phyloP scores from a whole-genome alignment of 1,140 invertebrate genomes.

The Elymnias hypermnestra region DNA sequence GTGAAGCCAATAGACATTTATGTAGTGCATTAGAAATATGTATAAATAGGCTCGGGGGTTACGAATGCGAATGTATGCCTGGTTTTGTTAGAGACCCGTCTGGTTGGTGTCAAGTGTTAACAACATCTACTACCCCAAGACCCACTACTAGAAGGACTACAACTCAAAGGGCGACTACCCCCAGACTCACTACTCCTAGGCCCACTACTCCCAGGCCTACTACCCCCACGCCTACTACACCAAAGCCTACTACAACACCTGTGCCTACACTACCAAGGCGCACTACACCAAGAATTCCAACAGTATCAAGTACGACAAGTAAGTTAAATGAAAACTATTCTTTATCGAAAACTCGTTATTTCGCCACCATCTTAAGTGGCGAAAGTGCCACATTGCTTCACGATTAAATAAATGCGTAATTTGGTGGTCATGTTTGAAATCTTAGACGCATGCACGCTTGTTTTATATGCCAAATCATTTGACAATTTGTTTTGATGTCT shows the following conservation, averaged over 20 bases:
- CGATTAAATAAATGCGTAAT: too few relatives aligned
- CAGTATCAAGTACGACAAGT: not conserved
- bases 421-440: too few relatives aligned
- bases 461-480: too few relatives aligned
- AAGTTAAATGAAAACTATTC: too few relatives aligned
- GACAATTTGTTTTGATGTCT: too few relatives aligned
- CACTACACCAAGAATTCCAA: constrained; percentile 11
- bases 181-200: constrained; percentile 20
- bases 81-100: constrained; percentile 49
- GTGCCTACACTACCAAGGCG: too few relatives aligned
- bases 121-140: constrained; percentile 23
- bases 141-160: constrained; percentile 25
- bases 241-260: too few relatives aligned
- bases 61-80: constrained; percentile 71
- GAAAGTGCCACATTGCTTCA: too few relatives aligned
- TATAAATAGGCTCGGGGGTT: constrained; percentile 81
- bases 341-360: too few relatives aligned
- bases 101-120: constrained; percentile 44
- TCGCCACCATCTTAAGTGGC: too few relatives aligned
- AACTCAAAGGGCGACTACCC: too few relatives aligned
- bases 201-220: constrained; percentile 24
- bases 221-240: constrained; percentile 25
- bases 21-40: constrained; percentile 88
- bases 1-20: constrained; percentile 85
- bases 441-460: too few relatives aligned